Conservation (phyloP, 2,113 vertebrate species). For the Lathamus discolor region DNA sequence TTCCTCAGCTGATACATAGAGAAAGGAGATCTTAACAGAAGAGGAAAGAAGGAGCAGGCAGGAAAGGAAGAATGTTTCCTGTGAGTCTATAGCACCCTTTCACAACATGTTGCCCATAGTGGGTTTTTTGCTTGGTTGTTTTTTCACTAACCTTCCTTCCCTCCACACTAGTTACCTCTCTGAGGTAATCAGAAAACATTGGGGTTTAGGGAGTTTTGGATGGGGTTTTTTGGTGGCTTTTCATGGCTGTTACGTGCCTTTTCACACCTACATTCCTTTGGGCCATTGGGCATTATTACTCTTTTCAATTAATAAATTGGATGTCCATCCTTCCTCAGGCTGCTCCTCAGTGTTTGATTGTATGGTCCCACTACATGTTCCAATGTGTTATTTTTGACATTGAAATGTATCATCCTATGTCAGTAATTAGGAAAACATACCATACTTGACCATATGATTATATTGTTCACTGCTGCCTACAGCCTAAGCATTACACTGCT, state of each 20-base stretch:
- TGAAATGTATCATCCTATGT: neutral
- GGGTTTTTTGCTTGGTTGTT: neutral
- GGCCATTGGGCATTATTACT: neutral
- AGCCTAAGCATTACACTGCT: rapidly evolving
- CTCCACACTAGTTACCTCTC: neutral
- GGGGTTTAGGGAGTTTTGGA: neutral
- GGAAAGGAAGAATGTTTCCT: neutral
- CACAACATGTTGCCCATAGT: neutral
- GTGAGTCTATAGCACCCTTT: neutral
- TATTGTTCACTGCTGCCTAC: neutral
- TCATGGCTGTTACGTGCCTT: neutral
- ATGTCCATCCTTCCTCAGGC: neutral
- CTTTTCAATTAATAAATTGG: neutral
- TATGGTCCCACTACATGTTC: neutral
- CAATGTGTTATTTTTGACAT: neutral
- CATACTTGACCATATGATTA: neutral
- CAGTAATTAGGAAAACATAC: neutral
- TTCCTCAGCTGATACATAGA: neutral
- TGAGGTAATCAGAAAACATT: neutral
- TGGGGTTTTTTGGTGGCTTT: neutral
- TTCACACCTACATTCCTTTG: neutral
- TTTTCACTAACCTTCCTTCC: neutral
- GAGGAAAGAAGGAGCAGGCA: neutral
- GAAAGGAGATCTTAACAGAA: neutral
- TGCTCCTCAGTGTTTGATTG: neutral